These are phyloP conservation scores for Crioceris asparagi DNA, from an alignment of 2,888 invertebrate genomes.

Conservation along the genomic window DNA sequence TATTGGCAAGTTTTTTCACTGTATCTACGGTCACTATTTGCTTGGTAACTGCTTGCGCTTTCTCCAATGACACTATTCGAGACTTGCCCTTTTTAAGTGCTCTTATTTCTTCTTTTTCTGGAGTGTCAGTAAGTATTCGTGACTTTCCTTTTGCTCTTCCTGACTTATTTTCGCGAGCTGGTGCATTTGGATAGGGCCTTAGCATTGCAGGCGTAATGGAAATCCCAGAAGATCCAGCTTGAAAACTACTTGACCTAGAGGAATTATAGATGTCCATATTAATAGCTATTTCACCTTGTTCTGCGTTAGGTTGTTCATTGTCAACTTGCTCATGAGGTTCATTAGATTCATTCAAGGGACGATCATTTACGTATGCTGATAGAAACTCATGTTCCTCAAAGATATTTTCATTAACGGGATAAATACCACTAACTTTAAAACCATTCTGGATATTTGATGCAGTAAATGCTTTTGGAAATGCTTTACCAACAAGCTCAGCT, in stretches of 20 bases:
- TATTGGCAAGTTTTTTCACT: too few relatives aligned
- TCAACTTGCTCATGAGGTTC: not conserved
- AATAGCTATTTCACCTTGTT: not conserved
- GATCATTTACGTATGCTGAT: not conserved
- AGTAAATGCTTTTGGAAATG: not conserved
- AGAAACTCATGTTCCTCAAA: not conserved
- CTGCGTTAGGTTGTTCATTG: not conserved
- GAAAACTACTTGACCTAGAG: too few relatives aligned
- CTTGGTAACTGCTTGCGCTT: too few relatives aligned
- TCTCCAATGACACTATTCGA: too few relatives aligned
- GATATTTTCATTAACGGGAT: constrained; percentile 2
- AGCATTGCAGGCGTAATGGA: not conserved
- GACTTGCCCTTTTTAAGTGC: not conserved
- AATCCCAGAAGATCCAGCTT: too few relatives aligned
- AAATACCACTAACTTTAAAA: not conserved
- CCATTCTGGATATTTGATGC: not conserved
- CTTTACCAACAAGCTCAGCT: not conserved
- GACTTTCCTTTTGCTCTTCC: not conserved
- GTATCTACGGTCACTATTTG: too few relatives aligned
- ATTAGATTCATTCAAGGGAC: too few relatives aligned
- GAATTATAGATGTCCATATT: not conserved
- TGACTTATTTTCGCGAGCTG: not conserved
- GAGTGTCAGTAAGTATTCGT: not conserved
- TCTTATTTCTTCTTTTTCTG: not conserved
- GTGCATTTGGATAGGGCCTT: not conserved